Evolutionary conservation across 2,113 vertebrate species (phyloP).

Genomic region (Suncus etruscus): DNA sequence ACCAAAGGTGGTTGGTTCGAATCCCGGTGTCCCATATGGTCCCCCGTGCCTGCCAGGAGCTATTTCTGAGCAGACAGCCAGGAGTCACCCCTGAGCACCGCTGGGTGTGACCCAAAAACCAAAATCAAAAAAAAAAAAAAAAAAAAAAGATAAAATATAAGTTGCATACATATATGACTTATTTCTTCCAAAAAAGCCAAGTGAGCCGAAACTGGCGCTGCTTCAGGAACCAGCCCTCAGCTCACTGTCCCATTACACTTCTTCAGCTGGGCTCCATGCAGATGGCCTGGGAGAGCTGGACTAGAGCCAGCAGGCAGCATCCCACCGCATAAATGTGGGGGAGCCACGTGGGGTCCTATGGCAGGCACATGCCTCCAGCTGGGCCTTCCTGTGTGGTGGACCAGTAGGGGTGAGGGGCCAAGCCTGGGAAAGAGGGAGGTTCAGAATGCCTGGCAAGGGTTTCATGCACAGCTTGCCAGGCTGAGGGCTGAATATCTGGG

Average conservation of each 20-base stretch:
- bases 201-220: not conserved
- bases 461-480: not conserved
- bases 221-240: not conserved
- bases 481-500: not conserved
- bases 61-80: too few relatives aligned
- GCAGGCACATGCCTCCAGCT: constrained; percentile 4
- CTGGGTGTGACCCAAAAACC: too few relatives aligned
- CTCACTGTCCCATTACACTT: not conserved
- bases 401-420: not conserved
- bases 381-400: not conserved
- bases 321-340: not conserved
- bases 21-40: too few relatives aligned
- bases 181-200: not conserved
- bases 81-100: too few relatives aligned
- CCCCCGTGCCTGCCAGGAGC: too few relatives aligned
- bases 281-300: not conserved
- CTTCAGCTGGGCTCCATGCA: not conserved
- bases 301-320: not conserved
- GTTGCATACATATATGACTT: not conserved
- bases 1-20: too few relatives aligned
- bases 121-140: too few relatives aligned
- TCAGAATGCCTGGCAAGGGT: not conserved
- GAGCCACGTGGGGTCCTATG: constrained; percentile 7
- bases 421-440: not conserved
- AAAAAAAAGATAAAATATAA: not conserved